Conservation (phyloP, 2,797 vertebrate genomes). For the Acestrorhynchus altus region DNA sequence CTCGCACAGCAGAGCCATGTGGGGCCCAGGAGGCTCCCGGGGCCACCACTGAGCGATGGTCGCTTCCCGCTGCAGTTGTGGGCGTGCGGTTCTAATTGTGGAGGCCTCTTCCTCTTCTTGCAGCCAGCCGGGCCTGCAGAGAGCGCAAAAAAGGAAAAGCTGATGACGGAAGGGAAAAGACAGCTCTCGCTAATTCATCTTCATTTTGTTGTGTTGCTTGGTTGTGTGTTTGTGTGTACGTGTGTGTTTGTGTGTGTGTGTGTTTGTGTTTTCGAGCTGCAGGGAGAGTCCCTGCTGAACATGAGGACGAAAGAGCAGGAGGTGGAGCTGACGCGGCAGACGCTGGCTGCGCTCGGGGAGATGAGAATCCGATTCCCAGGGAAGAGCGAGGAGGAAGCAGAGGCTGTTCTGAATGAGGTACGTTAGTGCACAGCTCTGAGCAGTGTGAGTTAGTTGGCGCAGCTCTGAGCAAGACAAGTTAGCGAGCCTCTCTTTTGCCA, state of each 20-base stretch:
- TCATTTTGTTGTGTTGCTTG: constrained; percentile 49
- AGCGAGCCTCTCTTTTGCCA: neutral
- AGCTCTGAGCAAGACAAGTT: neutral
- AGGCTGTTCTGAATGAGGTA: constrained; percentile 89
- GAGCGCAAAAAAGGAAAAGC: constrained; percentile 47
- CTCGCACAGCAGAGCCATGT: constrained; percentile 35
- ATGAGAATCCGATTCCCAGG: constrained; percentile 95
- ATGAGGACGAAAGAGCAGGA: constrained; percentile 92
- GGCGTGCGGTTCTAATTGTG: constrained; percentile 45
- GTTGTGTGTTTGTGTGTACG: neutral
- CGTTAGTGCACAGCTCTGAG: neutral
- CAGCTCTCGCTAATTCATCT: constrained; percentile 56
- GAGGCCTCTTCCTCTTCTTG: constrained; percentile 16
- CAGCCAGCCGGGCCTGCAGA: constrained; percentile 26
- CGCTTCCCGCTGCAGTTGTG: neutral
- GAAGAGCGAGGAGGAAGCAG: constrained; percentile 92
- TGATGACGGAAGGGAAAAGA: constrained; percentile 58
- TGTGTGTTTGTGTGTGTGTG: neutral
- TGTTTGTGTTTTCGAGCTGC: neutral
- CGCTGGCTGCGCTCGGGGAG: constrained; percentile 88
- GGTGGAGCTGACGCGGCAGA: constrained; percentile 87
- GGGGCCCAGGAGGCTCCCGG: constrained; percentile 15
- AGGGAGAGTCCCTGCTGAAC: constrained; percentile 75
- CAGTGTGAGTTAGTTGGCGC: too few relatives aligned
- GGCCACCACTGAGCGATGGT: constrained; percentile 36